phyloP scores from a whole-genome alignment of 2,888 invertebrate species.

The Polymixis lichenea region DNA sequence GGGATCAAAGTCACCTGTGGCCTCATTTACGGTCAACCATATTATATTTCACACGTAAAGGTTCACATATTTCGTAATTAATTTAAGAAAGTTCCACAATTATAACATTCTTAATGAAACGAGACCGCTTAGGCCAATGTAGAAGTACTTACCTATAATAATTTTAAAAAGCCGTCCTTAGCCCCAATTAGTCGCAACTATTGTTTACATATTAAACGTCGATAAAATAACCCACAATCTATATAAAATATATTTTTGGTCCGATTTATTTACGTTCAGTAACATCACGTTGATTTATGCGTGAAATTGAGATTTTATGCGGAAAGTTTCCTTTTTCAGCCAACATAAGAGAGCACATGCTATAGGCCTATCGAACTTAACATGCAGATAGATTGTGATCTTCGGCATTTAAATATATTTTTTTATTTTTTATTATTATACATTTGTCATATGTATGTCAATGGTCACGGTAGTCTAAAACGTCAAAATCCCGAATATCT shows the following conservation, averaged over 20 bases:
- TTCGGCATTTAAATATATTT: too few relatives aligned
- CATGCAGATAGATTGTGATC: too few relatives aligned
- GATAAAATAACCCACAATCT: conserved; percentile 57
- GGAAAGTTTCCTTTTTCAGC: conserved; percentile 37
- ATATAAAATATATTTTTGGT: conserved; percentile 43
- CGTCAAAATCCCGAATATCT: not conserved
- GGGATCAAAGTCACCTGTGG: conserved; percentile 14
- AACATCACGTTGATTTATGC: conserved; percentile 37
- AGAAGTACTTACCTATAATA: conserved; percentile 36
- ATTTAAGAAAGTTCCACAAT: conserved; percentile 49
- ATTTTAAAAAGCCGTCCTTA: conserved; percentile 55
- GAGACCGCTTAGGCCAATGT: conserved; percentile 26
- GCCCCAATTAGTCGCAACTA: conserved; percentile 61
- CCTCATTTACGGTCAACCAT: conserved; percentile 15
- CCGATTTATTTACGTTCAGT: conserved; percentile 48
- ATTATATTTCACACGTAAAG: conserved; percentile 26
- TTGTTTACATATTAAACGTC: conserved; percentile 58
- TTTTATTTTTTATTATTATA: too few relatives aligned
- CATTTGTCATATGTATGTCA: too few relatives aligned
- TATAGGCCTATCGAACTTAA: not conserved
- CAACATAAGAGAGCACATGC: not conserved
- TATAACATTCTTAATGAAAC: conserved; percentile 40
- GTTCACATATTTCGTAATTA: conserved; percentile 50
- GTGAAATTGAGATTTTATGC: conserved; percentile 50
- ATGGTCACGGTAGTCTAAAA: conserved; percentile 5